Percentiles rank a stretch among this genome's conserved stretches.
phyloP scores from a whole-genome alignment of 2,888 invertebrate genomes.

The Drosophila prostipennis region DNA sequence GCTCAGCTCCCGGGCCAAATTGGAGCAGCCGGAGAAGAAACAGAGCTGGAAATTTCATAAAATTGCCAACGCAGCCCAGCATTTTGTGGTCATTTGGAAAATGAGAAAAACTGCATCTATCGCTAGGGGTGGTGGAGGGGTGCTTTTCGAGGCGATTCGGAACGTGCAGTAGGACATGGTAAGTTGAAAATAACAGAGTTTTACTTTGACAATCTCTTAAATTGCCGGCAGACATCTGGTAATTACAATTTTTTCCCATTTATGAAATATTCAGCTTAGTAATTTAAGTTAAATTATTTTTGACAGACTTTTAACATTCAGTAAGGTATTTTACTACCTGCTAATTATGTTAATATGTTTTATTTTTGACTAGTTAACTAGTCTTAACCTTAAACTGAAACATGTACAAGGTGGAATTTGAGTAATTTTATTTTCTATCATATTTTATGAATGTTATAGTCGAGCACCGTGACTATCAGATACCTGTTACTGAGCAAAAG shows the following conservation, averaged over 20 bases:
- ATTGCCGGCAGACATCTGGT: not conserved
- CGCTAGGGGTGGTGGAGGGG: not conserved
- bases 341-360: no score
- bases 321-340: no score
- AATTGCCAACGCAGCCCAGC: slow-evolving; percentile 4
- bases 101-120: slow-evolving; percentile 4
- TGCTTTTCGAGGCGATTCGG: not conserved
- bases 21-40: slow-evolving; percentile 26
- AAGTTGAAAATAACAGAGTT: slow-evolving; percentile 20
- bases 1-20: slow-evolving; percentile 27
- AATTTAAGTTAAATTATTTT: no score
- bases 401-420: no score
- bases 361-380: no score
- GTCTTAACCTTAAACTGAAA: no score
- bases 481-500: no score
- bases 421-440: no score
- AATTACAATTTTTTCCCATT: not conserved
- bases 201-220: not conserved
- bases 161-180: slow-evolving; percentile 30
- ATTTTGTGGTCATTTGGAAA: slow-evolving; percentile 37
- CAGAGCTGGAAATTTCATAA: slow-evolving; percentile 5
- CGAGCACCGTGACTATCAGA: no score
- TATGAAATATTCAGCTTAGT: no score
- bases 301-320: no score
- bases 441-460: no score